Percentiles rank a stretch among this genome's conserved stretches.
phyloP scores from a whole-genome alignment of 1,140 invertebrate genomes.

The Drosophila mayri region DNA sequence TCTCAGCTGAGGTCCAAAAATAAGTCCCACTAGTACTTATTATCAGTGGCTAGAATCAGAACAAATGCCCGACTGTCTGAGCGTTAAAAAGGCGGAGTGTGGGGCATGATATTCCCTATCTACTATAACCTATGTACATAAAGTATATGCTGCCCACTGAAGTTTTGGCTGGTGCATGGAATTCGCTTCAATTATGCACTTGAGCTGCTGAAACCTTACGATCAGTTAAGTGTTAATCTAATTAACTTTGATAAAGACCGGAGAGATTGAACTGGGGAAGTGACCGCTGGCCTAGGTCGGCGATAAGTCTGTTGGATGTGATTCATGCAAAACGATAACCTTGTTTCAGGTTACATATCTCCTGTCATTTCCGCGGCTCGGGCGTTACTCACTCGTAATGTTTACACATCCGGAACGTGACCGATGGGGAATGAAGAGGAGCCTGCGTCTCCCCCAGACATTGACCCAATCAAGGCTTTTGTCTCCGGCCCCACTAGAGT shows the following conservation, averaged over 20 bases:
- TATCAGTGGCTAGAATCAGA: constrained; percentile 58
- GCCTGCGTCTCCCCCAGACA: constrained; percentile 23
- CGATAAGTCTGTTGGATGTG: constrained; percentile 24
- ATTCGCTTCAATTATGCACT: constrained; percentile 47
- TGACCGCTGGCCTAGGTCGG: constrained; percentile 60
- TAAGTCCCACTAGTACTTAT: neutral
- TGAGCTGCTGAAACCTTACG: constrained; percentile 26
- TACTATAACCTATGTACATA: too few species aligned
- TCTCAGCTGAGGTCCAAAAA: neutral
- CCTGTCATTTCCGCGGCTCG: constrained; percentile 4
- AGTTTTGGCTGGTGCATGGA: too few species aligned
- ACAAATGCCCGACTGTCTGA: constrained; percentile 51
- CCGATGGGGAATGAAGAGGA: constrained; percentile 2
- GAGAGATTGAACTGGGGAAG: constrained; percentile 44
- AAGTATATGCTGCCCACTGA: too few species aligned
- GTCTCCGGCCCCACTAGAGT: constrained; percentile 11
- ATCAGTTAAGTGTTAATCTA: constrained; percentile 66
- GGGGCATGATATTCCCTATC: neutral
- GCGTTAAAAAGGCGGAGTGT: neutral
- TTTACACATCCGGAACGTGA: constrained; percentile 37
- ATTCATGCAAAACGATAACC: constrained; percentile 22
- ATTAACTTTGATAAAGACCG: constrained; percentile 63
- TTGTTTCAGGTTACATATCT: constrained; percentile 18
- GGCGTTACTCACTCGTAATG: constrained; percentile 14
- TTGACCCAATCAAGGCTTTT: constrained; percentile 58